Evolutionary conservation across 2,797 vertebrate species (phyloP), one percentile per base, ranked within the genome.

Genomic region (Sebastes elongatus): DNA sequence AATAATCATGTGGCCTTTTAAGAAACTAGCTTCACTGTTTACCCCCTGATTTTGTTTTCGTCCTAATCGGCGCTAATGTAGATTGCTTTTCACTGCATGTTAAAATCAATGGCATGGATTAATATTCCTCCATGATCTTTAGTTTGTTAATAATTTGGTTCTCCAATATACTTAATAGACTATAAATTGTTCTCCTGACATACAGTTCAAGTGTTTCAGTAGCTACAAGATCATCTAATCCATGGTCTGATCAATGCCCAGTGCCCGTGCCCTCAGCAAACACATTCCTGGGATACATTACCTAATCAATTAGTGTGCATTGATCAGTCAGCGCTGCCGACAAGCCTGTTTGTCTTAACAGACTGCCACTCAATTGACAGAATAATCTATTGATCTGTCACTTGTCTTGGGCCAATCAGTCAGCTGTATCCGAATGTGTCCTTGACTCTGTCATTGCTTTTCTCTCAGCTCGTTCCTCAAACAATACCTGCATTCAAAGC

Each of bases 231-330:
- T 80, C 2, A 23, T 65, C 20, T 56, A 55, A 64, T 72, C 53
- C 3, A 22, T 28, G 11, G 22, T 46, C 13, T 28, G 60, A 72
- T 82, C 53, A 63, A 49, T 75, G 27, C 27, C 46, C 8, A 14
- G n/a, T 72, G 14, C 35, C 32, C 3, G 7, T 11, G 5, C 66
- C 35, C 42, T 78, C 23, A 46, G 32, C 49, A 76, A 60, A 75
- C 20, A 52, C 53, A 14, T 52, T 76, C 10, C 23, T 66, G 4
- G 74, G 46, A 76, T 71, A 20, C 8, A 57, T 87, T 59, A 76
- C 61, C n/a, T 67, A 38, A 88, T 88, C 79, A 78, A 35, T 84
- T 52, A 56, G 32, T 42, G 3, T 56, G 33, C 38, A 83, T 70
- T 64, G 76, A 81, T 78, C 52, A 57, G 30, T 70, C 42, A 20